These are phyloP conservation scores for Sandelia bainsii DNA, from an alignment of 2,797 vertebrate genomes.

Conservation along the genomic window DNA sequence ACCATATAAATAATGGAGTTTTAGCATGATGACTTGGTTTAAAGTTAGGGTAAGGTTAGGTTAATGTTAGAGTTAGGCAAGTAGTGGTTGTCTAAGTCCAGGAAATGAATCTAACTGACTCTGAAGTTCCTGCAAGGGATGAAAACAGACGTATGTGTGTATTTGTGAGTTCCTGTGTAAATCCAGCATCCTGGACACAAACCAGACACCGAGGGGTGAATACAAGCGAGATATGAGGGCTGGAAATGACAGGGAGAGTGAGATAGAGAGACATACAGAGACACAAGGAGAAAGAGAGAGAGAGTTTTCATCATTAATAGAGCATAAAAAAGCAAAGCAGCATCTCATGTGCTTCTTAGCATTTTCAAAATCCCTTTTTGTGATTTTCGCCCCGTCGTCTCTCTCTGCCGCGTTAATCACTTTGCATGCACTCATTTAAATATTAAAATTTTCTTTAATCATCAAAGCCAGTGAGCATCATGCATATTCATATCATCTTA, in stretches of 20 bases:
- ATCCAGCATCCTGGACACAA: constrained; percentile 70
- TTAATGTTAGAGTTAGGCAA: too few relatives aligned
- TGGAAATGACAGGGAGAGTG: constrained; percentile 15
- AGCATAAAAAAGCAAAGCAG: constrained; percentile 71
- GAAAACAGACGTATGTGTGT: constrained; percentile 9
- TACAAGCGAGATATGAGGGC: constrained; percentile 13
- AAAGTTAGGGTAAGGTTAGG: too few relatives aligned
- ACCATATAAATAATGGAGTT: too few relatives aligned
- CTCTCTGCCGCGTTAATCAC: constrained; percentile 94
- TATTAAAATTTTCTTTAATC: constrained; percentile 99
- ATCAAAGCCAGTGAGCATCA: constrained; percentile 99
- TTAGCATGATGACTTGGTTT: too few relatives aligned
- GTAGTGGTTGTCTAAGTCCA: too few relatives aligned
- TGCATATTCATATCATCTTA: constrained; percentile 97
- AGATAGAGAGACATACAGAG: constrained; percentile 27
- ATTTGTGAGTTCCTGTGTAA: constrained; percentile 55
- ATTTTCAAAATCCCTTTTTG: constrained; percentile 81
- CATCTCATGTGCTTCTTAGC: constrained; percentile 78
- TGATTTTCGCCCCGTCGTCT: constrained; percentile 81
- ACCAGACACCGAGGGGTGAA: constrained; percentile 56
- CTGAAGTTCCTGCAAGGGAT: too few relatives aligned
- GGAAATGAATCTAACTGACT: too few relatives aligned
- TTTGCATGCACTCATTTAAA: constrained; percentile 99
- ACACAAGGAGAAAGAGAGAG: constrained; percentile 31
- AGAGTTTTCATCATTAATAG: constrained; percentile 71